Evolutionary conservation across 2,797 vertebrate genomes (phyloP), one percentile per base, ranked within the genome.

Genomic region (Perodicticus potto): DNA sequence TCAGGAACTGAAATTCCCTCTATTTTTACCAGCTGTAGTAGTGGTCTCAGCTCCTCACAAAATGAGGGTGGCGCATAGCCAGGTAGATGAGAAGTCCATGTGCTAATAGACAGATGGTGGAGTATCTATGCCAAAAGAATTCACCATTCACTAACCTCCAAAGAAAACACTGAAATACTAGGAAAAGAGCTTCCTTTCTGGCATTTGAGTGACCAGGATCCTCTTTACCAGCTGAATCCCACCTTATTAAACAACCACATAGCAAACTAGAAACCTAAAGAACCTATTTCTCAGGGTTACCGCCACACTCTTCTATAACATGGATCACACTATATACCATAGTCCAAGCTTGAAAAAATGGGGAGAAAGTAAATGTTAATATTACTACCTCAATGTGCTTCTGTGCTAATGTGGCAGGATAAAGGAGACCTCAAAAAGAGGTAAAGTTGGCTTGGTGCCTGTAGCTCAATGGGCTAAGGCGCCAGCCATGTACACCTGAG

Each of bases 341-440:
- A 94, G 57, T 61, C 65, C 67, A 94, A 77, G 20, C 14, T 70
- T 80, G 37, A 97, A 80, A 96, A 96, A 72, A 82, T 8, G 9
- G 25, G 8, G 37, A 37, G 17, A 32, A 40, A 87, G 69, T 16
- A 14, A 86, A 29, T 43, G 32, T 14, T 91, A 72, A 2, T 87
- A 84, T 43, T 10, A 93, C n/a, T 61, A 81, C 72, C 27, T 73
- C 86, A 10, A 61, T 45, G 14, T 67, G 25, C 14, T 93, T 89
- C 43, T 83, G 27, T 74, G 63, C 72, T 85, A 63, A 70, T 80
- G 32, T 67, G 53, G 23, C 20, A 84, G 65, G n/a, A 89, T 34
- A 89, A 92, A 19, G 1, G 11, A 20, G 32, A 95, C 32, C 27
- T 94, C 53, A 92, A 85, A 67, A 94, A 88, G 49, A 85, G 32